phyloP scores from a whole-genome alignment of 2,888 invertebrate species.

The Drosophila falleni region DNA sequence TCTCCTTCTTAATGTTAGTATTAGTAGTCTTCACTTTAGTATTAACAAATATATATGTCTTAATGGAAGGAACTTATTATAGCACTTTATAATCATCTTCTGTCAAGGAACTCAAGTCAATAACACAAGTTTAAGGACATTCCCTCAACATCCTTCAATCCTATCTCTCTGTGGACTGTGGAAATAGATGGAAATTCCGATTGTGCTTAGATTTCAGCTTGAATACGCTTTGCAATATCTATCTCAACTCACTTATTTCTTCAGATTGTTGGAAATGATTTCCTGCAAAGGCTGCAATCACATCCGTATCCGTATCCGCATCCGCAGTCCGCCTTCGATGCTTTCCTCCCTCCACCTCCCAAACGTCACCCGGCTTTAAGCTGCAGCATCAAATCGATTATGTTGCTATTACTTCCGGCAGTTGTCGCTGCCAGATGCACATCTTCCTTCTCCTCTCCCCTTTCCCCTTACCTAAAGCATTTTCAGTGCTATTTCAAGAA shows the following conservation, averaged over 20 bases:
- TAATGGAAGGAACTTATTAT: too few species aligned
- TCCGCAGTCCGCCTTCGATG: conserved; percentile 11
- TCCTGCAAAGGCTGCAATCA: conserved; percentile 54
- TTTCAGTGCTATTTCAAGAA: too few species aligned
- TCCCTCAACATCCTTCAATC: neutral
- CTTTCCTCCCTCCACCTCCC: neutral
- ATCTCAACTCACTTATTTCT: conserved; percentile 28
- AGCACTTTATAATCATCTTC: too few species aligned
- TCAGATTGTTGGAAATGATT: conserved; percentile 70
- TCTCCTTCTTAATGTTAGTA: too few species aligned
- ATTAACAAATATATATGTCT: too few species aligned
- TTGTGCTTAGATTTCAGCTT: conserved; percentile 35
- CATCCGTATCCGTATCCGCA: conserved; percentile 30
- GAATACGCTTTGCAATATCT: conserved; percentile 26
- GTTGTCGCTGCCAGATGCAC: conserved; percentile 71
- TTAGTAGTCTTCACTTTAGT: neutral
- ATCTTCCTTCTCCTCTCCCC: conserved; percentile 22
- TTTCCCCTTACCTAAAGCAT: neutral
- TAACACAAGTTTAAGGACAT: neutral
- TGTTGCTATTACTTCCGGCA: conserved; percentile 80
- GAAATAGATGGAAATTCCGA: conserved; percentile 36
- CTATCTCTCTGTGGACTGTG: neutral
- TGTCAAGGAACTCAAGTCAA: neutral
- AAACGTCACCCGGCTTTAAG: conserved; percentile 56
- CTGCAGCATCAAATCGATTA: conserved; percentile 77